Base-by-base conservation (phyloP, 1,140 invertebrate species). In the Drosophila kohkoa region DNA sequence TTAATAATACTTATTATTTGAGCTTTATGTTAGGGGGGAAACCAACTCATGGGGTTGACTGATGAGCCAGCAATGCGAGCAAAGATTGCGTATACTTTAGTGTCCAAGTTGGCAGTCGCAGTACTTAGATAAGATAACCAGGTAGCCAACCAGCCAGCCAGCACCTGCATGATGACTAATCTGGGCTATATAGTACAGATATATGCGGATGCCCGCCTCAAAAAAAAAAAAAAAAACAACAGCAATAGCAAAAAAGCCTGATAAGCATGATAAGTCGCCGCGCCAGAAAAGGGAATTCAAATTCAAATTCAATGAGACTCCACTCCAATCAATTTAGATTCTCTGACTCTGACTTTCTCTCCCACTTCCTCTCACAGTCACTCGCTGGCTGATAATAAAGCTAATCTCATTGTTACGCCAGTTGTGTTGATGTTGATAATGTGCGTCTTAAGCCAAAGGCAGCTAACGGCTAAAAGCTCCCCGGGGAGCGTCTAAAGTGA, bases 101-200 rank as follows among this genome's bases (percentile, higher is more conserved):
- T 20, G 65, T 55, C 30, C 57, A 66, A 59, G 62, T 65, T 41
- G 57, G 52, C 51, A 60, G 57, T 13, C 13, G 16, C 4, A 51
- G 28, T 7, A 30, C 13, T 35, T 11, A 54, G 65, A 75, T 75
- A 55, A 75, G 72, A 75, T 75, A 69, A 69, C 30, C 30, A 45
- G 41, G 7, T 11, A 11, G 41, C 41, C n/a, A 69, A 7, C 30
- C 30, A 28, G 49, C 5, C 46, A 51, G 45, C n/a, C 48, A 25
- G 45, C 63, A 72, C 72, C 72, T 75, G 72, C 66, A 62, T 70
- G 72, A 75, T 75, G 72, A 75, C 72, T 75, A 69, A 75, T 63
- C 43, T 43, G 28, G 3, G 41, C n/a, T 48, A 48, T 62, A 48
- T 46, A 60, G 7, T 45, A 8, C 46, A 8, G 5, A 20, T 48